phyloP scores from a whole-genome alignment of 2,888 invertebrate genomes.

The Lasiommata megera region DNA sequence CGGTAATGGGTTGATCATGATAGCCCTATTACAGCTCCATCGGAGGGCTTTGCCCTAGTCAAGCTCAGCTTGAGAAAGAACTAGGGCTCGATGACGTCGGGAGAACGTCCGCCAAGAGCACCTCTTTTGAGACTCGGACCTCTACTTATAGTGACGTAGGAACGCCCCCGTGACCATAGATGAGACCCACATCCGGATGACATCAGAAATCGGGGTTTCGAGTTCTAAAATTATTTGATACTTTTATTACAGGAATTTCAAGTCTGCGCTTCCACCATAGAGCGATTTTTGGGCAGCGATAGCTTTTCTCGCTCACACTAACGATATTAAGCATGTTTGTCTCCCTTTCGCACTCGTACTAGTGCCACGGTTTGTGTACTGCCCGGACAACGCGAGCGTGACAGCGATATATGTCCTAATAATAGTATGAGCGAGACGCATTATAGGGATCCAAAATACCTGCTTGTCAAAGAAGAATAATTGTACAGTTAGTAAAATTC shows the following conservation, averaged over 20 bases:
- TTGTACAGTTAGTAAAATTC: conserved; percentile 17
- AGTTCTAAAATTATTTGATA: neutral
- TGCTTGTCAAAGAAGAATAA: conserved; percentile 21
- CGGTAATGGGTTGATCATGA: no score
- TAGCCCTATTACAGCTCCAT: no score
- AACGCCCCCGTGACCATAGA: no score
- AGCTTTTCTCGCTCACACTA: conserved; percentile 8
- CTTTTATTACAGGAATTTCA: conserved; percentile 2
- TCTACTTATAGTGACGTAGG: no score
- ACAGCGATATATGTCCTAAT: conserved; percentile 1
- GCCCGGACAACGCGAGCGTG: conserved; percentile 2
- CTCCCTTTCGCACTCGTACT: neutral
- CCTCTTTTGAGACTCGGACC: no score
- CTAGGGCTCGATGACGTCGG: no score
- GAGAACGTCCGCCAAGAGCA: no score
- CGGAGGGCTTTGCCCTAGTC: no score
- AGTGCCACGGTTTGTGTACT: neutral
- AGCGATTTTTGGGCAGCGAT: neutral
- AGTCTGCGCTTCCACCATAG: no score
- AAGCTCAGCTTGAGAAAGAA: no score
- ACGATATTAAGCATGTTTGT: neutral
- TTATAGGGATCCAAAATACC: conserved; percentile 5
- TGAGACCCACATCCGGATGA: no score
- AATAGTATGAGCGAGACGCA: conserved; percentile 8
- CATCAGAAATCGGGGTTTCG: no score